These are phyloP conservation scores for Rallus limicola DNA, from an alignment of 2,113 vertebrate genomes.

Conservation along the genomic window DNA sequence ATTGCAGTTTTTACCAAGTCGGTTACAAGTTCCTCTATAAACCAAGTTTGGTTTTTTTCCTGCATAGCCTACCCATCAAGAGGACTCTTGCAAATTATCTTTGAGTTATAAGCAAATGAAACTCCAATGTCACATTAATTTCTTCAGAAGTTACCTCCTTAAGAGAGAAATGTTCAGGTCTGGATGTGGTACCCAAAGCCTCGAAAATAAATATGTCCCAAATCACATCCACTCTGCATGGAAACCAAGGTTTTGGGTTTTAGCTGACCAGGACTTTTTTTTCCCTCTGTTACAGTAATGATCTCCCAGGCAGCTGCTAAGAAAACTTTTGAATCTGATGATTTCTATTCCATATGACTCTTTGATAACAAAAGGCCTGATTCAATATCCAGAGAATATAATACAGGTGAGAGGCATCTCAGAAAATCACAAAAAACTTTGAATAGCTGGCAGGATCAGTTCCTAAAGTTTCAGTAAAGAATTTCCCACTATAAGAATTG, in stretches of 20 bases:
- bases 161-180: not conserved
- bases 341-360: not conserved
- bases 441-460: not conserved
- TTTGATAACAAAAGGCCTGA: not conserved
- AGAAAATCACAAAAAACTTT: slow-evolving; percentile 19
- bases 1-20: not conserved
- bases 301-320: not conserved
- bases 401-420: not conserved
- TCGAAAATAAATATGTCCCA: not conserved
- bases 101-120: not conserved
- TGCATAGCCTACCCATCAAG: not conserved
- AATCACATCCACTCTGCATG: not conserved
- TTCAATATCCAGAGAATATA: not conserved
- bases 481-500: not conserved
- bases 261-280: not conserved
- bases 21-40: not conserved
- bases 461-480: not conserved
- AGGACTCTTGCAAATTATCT: not conserved
- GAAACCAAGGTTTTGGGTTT: not conserved
- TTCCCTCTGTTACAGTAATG: not conserved
- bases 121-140: not conserved
- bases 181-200: not conserved
- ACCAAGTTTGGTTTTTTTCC: not conserved
- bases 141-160: not conserved
- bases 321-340: not conserved